Percentiles rank a stretch among this genome's conserved stretches.
Conservation (phyloP, 2,888 invertebrate species). For the Smittia sp. region DNA sequence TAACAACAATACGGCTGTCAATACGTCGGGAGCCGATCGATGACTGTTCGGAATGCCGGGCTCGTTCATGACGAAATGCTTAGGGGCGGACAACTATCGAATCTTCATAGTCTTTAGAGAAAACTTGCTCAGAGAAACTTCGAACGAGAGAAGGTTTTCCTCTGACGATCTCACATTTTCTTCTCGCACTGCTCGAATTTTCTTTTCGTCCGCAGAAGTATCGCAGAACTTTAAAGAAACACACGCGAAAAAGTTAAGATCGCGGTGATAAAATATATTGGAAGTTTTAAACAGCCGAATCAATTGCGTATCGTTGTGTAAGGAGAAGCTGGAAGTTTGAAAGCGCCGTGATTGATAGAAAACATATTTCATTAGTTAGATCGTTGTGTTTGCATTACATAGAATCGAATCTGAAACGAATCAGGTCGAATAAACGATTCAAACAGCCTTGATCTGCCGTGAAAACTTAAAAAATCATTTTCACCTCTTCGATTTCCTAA, state of each 20-base stretch:
- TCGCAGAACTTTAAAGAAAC: constrained; percentile 20
- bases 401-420: background rate
- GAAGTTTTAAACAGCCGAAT: background rate
- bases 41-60: too few relatives aligned
- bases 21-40: too few relatives aligned
- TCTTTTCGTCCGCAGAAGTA: constrained; percentile 30
- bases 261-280: background rate
- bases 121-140: background rate
- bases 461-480: background rate
- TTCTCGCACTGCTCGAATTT: constrained; percentile 16
- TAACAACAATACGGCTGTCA: too few relatives aligned
- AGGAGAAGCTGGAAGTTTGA: background rate
- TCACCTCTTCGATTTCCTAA: background rate
- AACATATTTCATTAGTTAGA: constrained; percentile 5
- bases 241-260: constrained; percentile 13
- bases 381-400: too few relatives aligned
- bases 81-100: too few relatives aligned
- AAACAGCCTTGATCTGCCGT: background rate
- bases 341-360: background rate
- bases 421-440: background rate
- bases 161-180: background rate
- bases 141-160: constrained; percentile 4
- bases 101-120: too few relatives aligned
- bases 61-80: background rate
- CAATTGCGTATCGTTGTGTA: background rate